Evolutionary conservation across 2,888 invertebrate genomes (phyloP).

Genomic region (Callosobruchus maculatus): DNA sequence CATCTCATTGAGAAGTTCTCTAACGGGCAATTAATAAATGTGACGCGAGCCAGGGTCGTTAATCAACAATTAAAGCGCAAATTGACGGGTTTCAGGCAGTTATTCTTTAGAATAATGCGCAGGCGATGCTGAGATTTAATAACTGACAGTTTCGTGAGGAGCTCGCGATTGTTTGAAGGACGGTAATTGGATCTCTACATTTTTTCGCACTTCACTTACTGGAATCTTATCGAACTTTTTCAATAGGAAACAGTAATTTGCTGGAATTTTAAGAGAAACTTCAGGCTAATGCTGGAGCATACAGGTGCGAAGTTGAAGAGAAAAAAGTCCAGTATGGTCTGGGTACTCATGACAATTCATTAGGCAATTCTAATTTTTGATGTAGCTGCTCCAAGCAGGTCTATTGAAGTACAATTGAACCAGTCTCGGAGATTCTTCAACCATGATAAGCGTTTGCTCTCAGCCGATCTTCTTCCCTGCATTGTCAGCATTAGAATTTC

Average conservation of each 20-base stretch:
- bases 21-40: conserved; percentile 44
- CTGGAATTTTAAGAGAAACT: neutral
- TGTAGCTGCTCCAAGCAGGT: too few species aligned
- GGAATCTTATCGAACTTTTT: neutral
- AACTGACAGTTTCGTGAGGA: neutral
- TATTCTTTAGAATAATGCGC: conserved; percentile 30
- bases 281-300: neutral
- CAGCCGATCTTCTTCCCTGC: too few species aligned
- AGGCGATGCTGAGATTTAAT: neutral
- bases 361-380: too few species aligned
- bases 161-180: neutral
- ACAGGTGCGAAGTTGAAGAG: neutral
- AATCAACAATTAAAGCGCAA: conserved; percentile 44
- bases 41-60: conserved; percentile 39
- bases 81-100: conserved; percentile 40
- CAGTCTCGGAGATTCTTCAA: too few species aligned
- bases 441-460: too few species aligned
- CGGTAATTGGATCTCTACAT: neutral
- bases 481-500: too few species aligned
- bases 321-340: neutral
- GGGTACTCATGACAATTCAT: too few species aligned
- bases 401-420: too few species aligned
- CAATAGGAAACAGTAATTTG: neutral
- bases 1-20: conserved; percentile 39
- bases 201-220: neutral